Conservation (phyloP, 2,888 invertebrate genomes). For the Xestia ashworthii region DNA sequence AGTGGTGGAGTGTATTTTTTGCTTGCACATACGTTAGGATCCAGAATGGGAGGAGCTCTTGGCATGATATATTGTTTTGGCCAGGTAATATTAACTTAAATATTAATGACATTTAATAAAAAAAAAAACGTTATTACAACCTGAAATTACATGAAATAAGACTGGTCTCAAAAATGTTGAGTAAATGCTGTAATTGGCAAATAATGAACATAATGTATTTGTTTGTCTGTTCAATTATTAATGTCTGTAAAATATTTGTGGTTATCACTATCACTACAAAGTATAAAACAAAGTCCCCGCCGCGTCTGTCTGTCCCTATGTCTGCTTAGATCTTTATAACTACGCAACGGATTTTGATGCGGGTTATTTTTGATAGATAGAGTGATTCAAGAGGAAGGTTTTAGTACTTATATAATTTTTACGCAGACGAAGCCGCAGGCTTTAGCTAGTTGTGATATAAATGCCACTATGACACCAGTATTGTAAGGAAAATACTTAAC, state of each 20-base stretch:
- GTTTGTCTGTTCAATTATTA: neutral
- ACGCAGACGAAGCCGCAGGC: no score
- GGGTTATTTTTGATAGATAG: no score
- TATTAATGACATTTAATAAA: neutral
- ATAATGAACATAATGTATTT: neutral
- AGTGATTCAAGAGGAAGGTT: no score
- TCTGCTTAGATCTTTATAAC: no score
- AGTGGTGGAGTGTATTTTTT: conserved; percentile 99
- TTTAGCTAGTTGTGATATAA: neutral
- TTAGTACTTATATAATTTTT: no score
- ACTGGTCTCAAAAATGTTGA: no score
- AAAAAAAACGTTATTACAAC: neutral
- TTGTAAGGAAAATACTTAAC: conserved; percentile 20
- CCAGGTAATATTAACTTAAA: conserved; percentile 91
- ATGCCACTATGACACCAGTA: neutral
- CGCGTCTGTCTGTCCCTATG: no score
- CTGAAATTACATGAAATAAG: neutral
- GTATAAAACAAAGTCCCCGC: no score
- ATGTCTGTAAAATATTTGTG: neutral
- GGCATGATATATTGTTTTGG: conserved; percentile 99
- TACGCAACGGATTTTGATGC: no score
- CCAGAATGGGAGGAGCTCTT: conserved; percentile 97
- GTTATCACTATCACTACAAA: no score
- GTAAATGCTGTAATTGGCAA: neutral
- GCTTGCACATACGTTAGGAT: conserved; percentile 97